Conservation (phyloP, 2,888 invertebrate species). For the Idaea aversata region DNA sequence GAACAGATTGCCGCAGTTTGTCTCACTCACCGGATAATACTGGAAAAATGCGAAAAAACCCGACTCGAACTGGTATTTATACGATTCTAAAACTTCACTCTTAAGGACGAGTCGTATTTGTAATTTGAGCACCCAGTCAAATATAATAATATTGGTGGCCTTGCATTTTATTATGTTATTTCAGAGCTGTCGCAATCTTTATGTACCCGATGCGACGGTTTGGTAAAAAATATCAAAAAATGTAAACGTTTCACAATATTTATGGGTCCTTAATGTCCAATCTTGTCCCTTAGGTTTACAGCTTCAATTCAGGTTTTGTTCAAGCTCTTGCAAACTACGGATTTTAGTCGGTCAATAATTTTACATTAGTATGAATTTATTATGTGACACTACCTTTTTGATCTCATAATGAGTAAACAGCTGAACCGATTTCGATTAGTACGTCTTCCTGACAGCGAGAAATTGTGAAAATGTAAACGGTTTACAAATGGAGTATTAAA, state of each 20-base stretch:
- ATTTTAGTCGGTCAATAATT: background rate
- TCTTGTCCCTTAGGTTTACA: constrained; percentile 20
- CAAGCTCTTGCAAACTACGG: constrained; percentile 5
- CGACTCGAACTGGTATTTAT: constrained; percentile 12
- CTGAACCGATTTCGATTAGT: too few species aligned
- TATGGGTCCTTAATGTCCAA: constrained; percentile 24
- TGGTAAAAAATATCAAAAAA: constrained; percentile 15
- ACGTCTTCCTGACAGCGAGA: too few species aligned
- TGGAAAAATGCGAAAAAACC: constrained; percentile 30
- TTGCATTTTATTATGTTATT: too few species aligned
- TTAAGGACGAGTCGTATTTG: too few species aligned
- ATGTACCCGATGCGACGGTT: background rate
- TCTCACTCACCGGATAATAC: constrained; percentile 37
- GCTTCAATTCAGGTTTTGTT: constrained; percentile 21
- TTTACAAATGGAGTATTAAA: too few species aligned
- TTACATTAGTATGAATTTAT: too few species aligned
- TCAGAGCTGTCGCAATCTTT: too few species aligned
- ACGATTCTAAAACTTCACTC: background rate
- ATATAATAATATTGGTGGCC: too few species aligned
- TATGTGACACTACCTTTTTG: too few species aligned
- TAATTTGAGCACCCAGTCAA: too few species aligned
- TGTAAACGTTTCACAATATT: constrained; percentile 16
- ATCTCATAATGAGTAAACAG: too few species aligned
- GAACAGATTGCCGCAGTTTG: constrained; percentile 44
- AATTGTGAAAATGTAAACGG: too few species aligned